Percentiles rank a stretch among this genome's conserved stretches.
phyloP scores from a whole-genome alignment of 2,888 invertebrate species.

The Apoda limacodes region DNA sequence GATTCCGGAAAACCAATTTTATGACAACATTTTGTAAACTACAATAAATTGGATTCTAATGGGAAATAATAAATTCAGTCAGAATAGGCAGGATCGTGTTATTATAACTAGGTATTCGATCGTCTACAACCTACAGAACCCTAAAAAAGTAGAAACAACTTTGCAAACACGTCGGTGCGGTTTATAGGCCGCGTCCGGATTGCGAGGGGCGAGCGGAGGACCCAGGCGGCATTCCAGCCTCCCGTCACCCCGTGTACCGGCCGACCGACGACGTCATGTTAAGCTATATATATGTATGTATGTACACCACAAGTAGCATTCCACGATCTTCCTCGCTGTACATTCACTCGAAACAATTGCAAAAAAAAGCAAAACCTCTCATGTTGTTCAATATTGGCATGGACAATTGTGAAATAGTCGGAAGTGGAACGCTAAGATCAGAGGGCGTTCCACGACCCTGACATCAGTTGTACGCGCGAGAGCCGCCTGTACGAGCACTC shows the following conservation, averaged over 20 bases:
- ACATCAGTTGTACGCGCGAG: constrained; percentile 36
- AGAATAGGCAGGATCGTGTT: no score
- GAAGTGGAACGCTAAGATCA: constrained; percentile 27
- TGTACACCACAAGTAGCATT: constrained; percentile 31
- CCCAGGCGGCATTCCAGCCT: constrained; percentile 57
- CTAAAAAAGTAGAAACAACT: constrained; percentile 67
- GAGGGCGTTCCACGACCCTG: constrained; percentile 29
- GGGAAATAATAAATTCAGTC: no score
- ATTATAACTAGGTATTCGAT: no score
- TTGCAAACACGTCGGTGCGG: constrained; percentile 66
- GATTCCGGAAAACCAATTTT: background rate
- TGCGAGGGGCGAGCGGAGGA: constrained; percentile 56
- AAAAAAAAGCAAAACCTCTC: no score
- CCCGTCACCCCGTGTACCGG: no score
- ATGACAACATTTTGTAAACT: background rate
- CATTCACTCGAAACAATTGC: no score
- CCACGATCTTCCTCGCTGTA: constrained; percentile 29
- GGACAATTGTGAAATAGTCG: constrained; percentile 12
- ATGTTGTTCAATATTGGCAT: no score
- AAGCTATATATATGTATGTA: constrained; percentile 29
- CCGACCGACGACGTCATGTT: constrained; percentile 42
- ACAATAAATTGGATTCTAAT: background rate
- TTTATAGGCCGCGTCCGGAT: constrained; percentile 68
- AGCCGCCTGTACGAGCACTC: constrained; percentile 34
- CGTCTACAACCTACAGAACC: background rate